phyloP scores from a whole-genome alignment of 2,797 vertebrate genomes.

The Onychomys torridus region DNA sequence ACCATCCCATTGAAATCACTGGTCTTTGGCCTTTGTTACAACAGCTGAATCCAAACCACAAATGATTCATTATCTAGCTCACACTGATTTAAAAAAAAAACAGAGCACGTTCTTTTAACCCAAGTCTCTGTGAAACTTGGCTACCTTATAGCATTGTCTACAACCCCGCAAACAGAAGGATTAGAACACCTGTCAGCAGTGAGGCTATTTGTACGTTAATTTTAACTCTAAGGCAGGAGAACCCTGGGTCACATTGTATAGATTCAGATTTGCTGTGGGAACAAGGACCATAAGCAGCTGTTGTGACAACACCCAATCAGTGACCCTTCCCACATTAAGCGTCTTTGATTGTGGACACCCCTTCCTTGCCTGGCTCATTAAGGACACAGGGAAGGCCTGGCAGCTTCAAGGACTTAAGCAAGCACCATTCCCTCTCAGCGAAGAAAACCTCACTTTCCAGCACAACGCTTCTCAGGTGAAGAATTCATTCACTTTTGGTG shows the following conservation, averaged over 20 bases:
- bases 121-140: neutral
- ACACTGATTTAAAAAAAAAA: neutral
- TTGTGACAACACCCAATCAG: neutral
- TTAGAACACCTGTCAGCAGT: neutral
- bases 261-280: neutral
- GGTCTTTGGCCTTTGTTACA: neutral
- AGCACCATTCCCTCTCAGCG: neutral
- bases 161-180: neutral
- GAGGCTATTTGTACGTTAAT: neutral
- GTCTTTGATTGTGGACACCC: neutral
- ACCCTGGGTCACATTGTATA: neutral
- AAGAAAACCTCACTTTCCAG: neutral
- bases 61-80: neutral
- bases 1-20: neutral
- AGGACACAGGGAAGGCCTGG: neutral
- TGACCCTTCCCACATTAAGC: neutral
- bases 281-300: neutral
- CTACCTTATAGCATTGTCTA: fast-evolving
- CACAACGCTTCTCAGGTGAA: neutral
- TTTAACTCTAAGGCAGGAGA: neutral
- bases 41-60: neutral
- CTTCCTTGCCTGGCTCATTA: neutral
- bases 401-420: neutral
- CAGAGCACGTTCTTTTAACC: neutral
- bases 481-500: neutral